Evolutionary conservation across 2,113 vertebrate genomes (phyloP), one percentile per base, ranked within the genome.

Genomic region (Chloropsis hardwickii): DNA sequence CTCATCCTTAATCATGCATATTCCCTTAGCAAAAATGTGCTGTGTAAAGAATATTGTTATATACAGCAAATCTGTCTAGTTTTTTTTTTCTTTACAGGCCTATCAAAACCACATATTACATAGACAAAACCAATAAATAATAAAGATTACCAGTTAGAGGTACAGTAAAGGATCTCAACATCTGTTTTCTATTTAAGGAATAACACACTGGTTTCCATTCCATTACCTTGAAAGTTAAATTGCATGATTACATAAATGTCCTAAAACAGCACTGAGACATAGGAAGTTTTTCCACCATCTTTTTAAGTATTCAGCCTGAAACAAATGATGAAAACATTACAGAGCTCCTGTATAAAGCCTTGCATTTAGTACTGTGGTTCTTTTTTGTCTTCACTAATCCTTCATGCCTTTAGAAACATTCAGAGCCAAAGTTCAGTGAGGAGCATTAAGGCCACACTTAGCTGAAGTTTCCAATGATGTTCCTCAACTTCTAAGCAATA

Each of bases 71-170:
- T 92, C 56, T 44, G 51, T 70, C 87, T 81, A 71, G 81, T 67
- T 56, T 88, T 94, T 37, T 37, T 79, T 88, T 94, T 92, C 88
- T 95, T 94, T 93, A 93, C 80, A 93, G 92, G 65, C 76, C 85
- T 96, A 96, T 93, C 82, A 90, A 93, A 97, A 83, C 48, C 92
- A 93, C 42, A 0, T 78, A 86, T 71, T 93, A 96, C 93, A 93
- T 17, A 90, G 85, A 96, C 85, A 93, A 96, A 95, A 93, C 81
- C 92, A 95, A 97, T 93, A 94, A 96, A 90, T 96, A 96, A 82
- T 81, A 74, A 86, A 94, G 60, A 81, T 92, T 84, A 92, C 31
- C 53, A 95, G 79, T 86, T 74, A 96, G 80, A 92, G 65, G 80
- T 92, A 76, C 86, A 88, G 47, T 58, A 95, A 95, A 93, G 33